Evolutionary conservation across 2,797 vertebrate species (phyloP).

Genomic region (Pygocentrus nattereri): DNA sequence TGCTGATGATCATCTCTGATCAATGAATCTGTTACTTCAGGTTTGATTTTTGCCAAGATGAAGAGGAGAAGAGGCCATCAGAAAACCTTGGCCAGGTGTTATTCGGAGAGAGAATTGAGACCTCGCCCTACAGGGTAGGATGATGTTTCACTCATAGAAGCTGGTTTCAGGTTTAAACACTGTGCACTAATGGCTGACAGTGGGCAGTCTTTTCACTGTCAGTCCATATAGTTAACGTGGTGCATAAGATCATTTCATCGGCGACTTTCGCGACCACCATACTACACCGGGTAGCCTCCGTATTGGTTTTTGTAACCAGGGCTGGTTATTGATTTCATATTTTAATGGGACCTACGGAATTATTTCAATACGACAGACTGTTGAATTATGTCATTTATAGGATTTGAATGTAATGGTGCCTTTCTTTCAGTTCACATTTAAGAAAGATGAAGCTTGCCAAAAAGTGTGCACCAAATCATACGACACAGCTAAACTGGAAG

Average conservation of each 20-base stretch:
- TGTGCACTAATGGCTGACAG: background rate
- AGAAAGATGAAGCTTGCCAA: constrained; percentile 75
- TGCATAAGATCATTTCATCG: no score
- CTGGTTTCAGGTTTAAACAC: background rate
- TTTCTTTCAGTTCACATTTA: constrained; percentile 86
- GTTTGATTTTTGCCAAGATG: constrained; percentile 93
- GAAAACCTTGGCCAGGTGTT: constrained; percentile 94
- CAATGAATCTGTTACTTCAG: constrained; percentile 62
- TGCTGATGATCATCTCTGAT: background rate
- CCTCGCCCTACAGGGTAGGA: constrained; percentile 90
- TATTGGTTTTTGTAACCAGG: no score
- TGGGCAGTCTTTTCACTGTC: background rate
- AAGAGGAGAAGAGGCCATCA: constrained; percentile 82
- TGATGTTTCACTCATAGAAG: background rate
- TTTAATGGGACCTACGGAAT: no score
- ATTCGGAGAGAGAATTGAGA: constrained; percentile 91
- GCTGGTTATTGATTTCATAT: no score
- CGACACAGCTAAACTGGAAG: constrained; percentile 65
- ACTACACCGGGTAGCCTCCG: background rate
- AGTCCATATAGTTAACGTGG: no score
- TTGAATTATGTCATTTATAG: no score
- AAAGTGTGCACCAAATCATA: constrained; percentile 83
- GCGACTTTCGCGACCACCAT: no score
- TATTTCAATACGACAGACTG: no score
- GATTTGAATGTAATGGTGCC: no score